Percentiles rank a stretch among this genome's conserved stretches.
These are phyloP conservation scores for Onychomys leucogaster DNA, from an alignment of 2,797 vertebrate species.

Conservation along the genomic window DNA sequence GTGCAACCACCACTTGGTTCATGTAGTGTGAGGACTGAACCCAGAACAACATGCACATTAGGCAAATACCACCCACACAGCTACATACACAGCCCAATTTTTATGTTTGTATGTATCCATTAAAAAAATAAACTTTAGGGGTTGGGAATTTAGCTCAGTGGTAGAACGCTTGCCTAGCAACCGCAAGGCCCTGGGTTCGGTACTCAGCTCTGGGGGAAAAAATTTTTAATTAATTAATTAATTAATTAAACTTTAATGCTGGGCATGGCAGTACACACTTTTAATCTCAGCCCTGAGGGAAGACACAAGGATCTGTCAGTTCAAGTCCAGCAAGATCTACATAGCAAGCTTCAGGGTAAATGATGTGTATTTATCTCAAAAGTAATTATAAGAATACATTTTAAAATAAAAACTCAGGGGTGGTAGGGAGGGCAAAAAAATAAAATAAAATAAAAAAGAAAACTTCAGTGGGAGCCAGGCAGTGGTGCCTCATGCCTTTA, in stretches of 20 bases:
- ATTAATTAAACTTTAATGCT: not conserved
- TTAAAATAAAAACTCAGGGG: not conserved
- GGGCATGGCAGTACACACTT: not conserved
- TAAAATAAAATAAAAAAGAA: too few relatives aligned
- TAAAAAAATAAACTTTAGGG: too few relatives aligned
- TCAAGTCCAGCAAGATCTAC: not conserved
- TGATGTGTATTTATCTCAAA: not conserved
- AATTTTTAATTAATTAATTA: too few relatives aligned
- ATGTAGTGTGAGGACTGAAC: not conserved
- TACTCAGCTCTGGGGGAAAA: too few relatives aligned
- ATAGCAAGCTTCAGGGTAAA: too few relatives aligned
- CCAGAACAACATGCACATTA: too few relatives aligned
- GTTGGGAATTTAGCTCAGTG: too few relatives aligned
- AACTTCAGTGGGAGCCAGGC: too few relatives aligned
- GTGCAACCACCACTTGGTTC: not conserved
- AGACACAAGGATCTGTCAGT: not conserved
- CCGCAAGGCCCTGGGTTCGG: too few relatives aligned
- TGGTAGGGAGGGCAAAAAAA: too few relatives aligned
- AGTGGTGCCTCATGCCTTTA: not conserved
- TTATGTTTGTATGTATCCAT: not conserved
- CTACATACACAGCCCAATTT: not conserved
- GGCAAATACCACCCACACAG: not conserved
- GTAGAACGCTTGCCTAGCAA: too few relatives aligned
- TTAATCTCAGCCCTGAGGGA: not conserved
- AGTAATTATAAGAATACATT: not conserved